Conservation (phyloP, 2,113 vertebrate genomes). For the Mobula birostris region DNA sequence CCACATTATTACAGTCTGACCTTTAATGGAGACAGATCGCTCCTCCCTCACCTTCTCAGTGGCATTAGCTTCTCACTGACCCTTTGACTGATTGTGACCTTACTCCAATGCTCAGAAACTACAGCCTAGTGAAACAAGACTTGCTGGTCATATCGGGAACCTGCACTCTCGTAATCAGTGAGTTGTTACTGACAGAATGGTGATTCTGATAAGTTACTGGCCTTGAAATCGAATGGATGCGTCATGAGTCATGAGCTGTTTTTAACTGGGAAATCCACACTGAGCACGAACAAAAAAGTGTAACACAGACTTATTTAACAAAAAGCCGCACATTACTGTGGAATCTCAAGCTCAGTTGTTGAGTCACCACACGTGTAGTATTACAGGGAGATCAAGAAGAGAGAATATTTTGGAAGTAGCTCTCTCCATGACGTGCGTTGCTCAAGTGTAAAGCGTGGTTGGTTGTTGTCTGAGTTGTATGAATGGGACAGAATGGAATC, state of each 20-base stretch:
- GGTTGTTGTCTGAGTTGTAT: not conserved
- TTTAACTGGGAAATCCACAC: not conserved
- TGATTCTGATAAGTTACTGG: not conserved
- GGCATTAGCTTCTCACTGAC: not conserved
- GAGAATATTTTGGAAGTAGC: not conserved
- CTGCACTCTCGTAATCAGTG: not conserved
- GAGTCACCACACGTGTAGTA: not conserved
- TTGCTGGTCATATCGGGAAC: not conserved
- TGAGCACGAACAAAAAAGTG: not conserved
- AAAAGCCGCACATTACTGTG: not conserved
- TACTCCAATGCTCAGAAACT: not conserved
- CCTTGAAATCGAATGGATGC: not conserved
- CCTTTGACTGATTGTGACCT: not conserved
- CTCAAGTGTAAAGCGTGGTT: not conserved
- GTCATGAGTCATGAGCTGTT: not conserved
- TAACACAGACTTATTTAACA: not conserved
- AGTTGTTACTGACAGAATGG: too few species aligned
- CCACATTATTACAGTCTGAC: not conserved
- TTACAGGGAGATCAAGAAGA: not conserved
- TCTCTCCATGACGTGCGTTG: not conserved
- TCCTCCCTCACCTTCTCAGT: not conserved
- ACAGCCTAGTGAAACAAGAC: not conserved
- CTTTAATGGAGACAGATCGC: not conserved
- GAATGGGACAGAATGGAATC: not conserved
- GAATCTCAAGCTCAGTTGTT: not conserved